phyloP scores from a whole-genome alignment of 2,888 invertebrate genomes.

The Saturnia pavonia region DNA sequence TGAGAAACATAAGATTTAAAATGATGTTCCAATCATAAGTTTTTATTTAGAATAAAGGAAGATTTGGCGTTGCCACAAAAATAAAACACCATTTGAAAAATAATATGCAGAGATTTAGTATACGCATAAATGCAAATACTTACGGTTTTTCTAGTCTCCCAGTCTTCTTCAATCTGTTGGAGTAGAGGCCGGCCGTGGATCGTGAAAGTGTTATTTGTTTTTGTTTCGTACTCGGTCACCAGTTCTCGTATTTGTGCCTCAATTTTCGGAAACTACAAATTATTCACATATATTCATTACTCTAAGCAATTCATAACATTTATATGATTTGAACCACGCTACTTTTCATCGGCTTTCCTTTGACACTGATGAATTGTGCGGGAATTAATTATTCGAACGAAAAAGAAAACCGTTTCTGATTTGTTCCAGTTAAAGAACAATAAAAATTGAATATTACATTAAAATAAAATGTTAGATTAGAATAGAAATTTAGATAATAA shows the following conservation, averaged over 20 bases:
- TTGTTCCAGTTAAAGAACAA: too few relatives aligned
- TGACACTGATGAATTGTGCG: background rate
- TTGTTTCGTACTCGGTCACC: slow-evolving; percentile 78
- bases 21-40: too few relatives aligned
- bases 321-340: background rate
- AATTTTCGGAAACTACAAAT: slow-evolving; percentile 85
- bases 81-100: too few relatives aligned
- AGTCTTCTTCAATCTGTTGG: slow-evolving; percentile 83
- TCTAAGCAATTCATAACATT: background rate
- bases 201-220: slow-evolving; percentile 79
- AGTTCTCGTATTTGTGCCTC: slow-evolving; percentile 84
- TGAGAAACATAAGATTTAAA: too few relatives aligned
- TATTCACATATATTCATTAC: slow-evolving; percentile 13
- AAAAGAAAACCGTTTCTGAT: too few relatives aligned
- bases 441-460: too few relatives aligned
- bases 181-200: slow-evolving; percentile 84
- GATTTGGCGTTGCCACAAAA: too few relatives aligned
- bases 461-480: too few relatives aligned
- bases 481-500: too few relatives aligned
- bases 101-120: too few relatives aligned
- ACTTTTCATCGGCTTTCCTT: background rate
- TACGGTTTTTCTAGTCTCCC: slow-evolving; percentile 83
- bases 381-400: too few relatives aligned
- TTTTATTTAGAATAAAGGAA: too few relatives aligned
- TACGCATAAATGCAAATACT: slow-evolving; percentile 21